These are phyloP conservation scores for Menidia beryllina DNA, from an alignment of 2,113 vertebrate species.

Conservation along the genomic window DNA sequence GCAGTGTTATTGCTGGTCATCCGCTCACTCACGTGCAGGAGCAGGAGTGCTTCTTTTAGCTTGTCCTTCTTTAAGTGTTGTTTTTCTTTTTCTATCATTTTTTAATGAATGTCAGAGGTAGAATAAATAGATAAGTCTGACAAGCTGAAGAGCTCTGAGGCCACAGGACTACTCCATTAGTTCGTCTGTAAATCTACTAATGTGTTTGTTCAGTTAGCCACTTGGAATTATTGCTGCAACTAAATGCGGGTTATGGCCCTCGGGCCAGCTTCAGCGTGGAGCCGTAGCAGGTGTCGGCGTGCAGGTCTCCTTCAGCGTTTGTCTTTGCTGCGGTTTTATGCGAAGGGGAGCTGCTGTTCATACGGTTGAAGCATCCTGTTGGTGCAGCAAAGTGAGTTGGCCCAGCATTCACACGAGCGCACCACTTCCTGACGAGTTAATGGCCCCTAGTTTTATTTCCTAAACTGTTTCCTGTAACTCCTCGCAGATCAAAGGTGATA, in stretches of 20 bases:
- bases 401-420: constrained; percentile 50
- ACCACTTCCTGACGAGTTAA: constrained; percentile 69
- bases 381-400: constrained; percentile 19
- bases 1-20: constrained; percentile 45
- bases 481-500: constrained; percentile 67
- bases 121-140: background rate
- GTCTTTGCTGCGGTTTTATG: constrained; percentile 16
- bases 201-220: constrained; percentile 8
- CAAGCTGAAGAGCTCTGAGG: background rate
- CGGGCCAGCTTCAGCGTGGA: background rate
- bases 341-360: constrained; percentile 28
- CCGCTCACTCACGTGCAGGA: constrained; percentile 50
- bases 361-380: constrained; percentile 35
- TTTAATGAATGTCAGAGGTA: background rate
- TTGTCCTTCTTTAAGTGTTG: background rate
- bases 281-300: background rate
- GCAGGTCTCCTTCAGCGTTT: background rate
- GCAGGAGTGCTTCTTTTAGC: constrained; percentile 19
- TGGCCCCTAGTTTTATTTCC: constrained; percentile 64
- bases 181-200: background rate
- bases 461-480: constrained; percentile 70
- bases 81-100: no score
- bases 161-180: background rate
- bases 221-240: background rate
- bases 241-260: background rate